Conservation (phyloP, 2,113 vertebrate genomes). For the Calidris pygmaea region DNA sequence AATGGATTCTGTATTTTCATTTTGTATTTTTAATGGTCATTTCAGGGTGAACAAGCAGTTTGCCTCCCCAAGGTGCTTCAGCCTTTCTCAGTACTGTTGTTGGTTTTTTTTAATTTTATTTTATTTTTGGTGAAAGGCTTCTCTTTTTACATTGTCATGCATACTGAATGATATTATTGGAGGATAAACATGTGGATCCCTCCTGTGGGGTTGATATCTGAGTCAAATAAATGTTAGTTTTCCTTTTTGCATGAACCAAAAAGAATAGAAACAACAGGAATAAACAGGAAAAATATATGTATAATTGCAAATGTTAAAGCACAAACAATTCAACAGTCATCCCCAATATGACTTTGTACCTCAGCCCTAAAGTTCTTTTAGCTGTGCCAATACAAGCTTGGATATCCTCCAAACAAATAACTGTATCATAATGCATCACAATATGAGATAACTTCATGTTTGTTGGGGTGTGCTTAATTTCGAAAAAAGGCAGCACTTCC, state of each 20-base stretch:
- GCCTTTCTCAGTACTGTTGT: background rate
- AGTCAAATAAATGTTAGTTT: background rate
- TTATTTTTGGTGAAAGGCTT: background rate
- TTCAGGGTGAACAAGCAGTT: background rate
- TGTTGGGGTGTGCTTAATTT: background rate
- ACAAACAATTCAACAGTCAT: background rate
- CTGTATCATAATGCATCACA: background rate
- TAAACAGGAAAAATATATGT: background rate
- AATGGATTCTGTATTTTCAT: background rate
- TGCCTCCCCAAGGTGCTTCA: background rate
- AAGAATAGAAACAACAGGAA: background rate
- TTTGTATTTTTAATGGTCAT: background rate
- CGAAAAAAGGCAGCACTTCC: background rate
- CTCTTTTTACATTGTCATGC: background rate
- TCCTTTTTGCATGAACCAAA: background rate
- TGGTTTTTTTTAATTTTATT: background rate
- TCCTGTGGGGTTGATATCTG: background rate
- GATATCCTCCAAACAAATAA: background rate
- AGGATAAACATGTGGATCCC: background rate
- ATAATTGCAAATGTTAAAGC: background rate
- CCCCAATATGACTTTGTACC: background rate
- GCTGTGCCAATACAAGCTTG: background rate
- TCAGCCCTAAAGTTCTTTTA: background rate
- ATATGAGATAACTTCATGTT: background rate
- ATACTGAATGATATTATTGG: background rate